Percentiles rank a stretch among this genome's conserved stretches.
Evolutionary conservation across 2,797 vertebrate genomes (phyloP).

Genomic region (Masticophis lateralis): DNA sequence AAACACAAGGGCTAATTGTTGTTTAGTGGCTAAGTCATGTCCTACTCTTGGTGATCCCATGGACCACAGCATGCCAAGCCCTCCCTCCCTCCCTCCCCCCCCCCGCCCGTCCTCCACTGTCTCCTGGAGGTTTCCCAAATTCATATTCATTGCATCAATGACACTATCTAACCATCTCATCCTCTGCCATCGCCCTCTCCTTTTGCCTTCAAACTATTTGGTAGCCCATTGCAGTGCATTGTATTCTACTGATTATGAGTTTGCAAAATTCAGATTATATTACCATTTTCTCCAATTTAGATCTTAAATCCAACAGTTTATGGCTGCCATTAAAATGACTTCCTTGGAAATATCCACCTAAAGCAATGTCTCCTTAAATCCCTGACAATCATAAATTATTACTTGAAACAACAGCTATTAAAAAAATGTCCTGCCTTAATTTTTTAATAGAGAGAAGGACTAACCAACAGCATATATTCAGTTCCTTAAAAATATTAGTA

Average conservation of each 20-base stretch:
- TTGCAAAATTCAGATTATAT: neutral
- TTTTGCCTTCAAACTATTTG: neutral
- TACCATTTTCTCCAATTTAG: neutral
- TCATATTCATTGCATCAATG: neutral
- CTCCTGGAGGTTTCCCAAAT: neutral
- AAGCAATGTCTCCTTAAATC: neutral
- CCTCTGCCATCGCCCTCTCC: neutral
- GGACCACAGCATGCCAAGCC: neutral
- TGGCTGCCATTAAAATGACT: neutral
- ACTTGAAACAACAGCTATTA: neutral
- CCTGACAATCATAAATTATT: neutral
- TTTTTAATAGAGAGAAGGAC: neutral
- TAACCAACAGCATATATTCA: neutral
- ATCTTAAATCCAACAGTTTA: neutral
- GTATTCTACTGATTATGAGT: neutral
- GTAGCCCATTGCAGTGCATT: neutral
- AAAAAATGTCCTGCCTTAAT: neutral
- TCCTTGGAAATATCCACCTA: neutral
- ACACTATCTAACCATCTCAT: neutral
- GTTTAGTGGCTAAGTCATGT: neutral
- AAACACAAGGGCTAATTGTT: neutral
- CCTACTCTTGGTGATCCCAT: neutral
- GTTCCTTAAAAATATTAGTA: neutral
- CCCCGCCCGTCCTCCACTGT: neutral
- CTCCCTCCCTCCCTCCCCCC: rapidly evolving